Base-by-base conservation (phyloP, 2,888 invertebrate genomes). In the Shargacucullia verbasci region DNA sequence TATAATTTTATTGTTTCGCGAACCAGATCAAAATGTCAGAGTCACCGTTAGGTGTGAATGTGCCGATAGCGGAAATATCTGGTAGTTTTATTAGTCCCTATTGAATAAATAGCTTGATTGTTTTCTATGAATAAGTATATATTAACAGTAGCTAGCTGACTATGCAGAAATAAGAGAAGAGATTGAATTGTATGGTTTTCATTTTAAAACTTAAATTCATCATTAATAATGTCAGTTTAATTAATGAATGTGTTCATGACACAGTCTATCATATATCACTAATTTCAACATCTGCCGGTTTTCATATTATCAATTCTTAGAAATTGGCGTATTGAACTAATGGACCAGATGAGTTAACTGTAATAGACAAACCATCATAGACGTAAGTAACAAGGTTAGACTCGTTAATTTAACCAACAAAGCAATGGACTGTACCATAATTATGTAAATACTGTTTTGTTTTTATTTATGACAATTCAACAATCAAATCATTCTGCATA, bases 1-100 rank as follows among this genome's bases (percentile, higher is more conserved):
- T 76, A 83, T 82, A 83, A 87, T 91, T 90, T 91, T 87, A 90
- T 91, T 90, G 90, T 90, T 87, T 84, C 85, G 83, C 88, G 88
- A 89, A 91, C 89, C 89, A 91, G 87, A 91, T 91, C 88, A 81
- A 84, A 89, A 87, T 82, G 84, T 77, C 80, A 78, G 80, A 86
- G 85, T 79, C 72, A 89, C 92, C 90, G 92, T 92, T 92, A 92
- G 82, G 80, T 82, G 88, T 86, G 84, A 90, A 86, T 82, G 88
- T 76, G 81, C 86, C 79, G 76, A 85, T 87, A 82, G 89, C 83
- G 90, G 89, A 90, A 88, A 85, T 76, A 73, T 74, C 79, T 76
- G 80, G 77, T 82, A 66, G 76, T 78, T 82, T 81, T 76, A 80
- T 82, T 80, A 73, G 79, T 66, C 76, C 75, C 75, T 82, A 76